Conservation (phyloP, 2,888 invertebrate genomes). For the Proisotoma minuta region DNA sequence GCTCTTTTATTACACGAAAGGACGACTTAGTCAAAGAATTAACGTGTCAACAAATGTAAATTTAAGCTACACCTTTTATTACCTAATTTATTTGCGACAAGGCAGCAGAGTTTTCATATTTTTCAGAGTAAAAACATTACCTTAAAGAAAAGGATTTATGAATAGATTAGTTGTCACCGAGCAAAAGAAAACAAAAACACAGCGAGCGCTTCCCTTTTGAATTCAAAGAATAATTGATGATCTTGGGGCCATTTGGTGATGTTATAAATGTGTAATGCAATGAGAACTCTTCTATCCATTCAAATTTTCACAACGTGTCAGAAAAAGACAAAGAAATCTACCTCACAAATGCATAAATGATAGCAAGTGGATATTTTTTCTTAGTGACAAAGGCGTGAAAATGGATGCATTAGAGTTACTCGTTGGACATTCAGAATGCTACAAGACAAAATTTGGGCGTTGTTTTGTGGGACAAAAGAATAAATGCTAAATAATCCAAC, state of each 20-base stretch:
- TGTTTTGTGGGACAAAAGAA: not conserved
- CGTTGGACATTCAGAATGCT: not conserved
- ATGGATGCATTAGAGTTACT: slow-evolving; percentile 16
- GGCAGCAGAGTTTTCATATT: no score
- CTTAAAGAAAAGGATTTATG: not conserved
- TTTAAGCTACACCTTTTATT: no score
- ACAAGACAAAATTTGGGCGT: not conserved
- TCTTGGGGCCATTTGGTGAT: not conserved
- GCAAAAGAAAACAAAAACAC: slow-evolving; percentile 1
- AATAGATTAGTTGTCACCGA: not conserved
- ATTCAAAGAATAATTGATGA: slow-evolving; percentile 12
- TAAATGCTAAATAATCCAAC: not conserved
- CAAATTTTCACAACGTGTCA: not conserved
- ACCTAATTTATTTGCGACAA: no score
- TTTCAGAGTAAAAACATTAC: no score
- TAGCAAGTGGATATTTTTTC: not conserved
- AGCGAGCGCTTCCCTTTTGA: not conserved
- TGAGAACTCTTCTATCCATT: not conserved
- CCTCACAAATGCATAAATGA: not conserved
- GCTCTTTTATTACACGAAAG: no score
- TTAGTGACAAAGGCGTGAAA: slow-evolving; percentile 9
- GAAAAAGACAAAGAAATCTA: not conserved
- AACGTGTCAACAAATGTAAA: no score
- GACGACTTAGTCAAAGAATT: no score
- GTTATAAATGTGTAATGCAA: not conserved